phyloP scores from a whole-genome alignment of 1,140 invertebrate species.

The Drosophila persimilis region DNA sequence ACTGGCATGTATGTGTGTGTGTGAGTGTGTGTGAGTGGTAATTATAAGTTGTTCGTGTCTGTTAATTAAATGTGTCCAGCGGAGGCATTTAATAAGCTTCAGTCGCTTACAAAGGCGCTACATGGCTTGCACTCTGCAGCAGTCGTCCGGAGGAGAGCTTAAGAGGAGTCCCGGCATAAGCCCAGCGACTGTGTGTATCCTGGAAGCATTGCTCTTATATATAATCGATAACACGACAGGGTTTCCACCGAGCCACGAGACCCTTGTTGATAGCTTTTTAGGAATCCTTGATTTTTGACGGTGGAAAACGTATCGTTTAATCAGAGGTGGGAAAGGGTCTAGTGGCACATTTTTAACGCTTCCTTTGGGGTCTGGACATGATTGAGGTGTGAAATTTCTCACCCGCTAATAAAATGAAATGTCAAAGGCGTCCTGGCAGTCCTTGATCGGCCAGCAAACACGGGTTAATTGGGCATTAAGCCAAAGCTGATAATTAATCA shows the following conservation, averaged over 20 bases:
- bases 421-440: conserved; percentile 8
- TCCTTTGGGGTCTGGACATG: conserved; percentile 26
- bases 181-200: conserved; percentile 3
- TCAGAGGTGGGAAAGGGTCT: conserved; percentile 26
- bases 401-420: conserved; percentile 33
- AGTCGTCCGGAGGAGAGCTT: conserved; percentile 16
- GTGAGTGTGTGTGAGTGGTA: conserved; percentile 40
- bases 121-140: conserved; percentile 46
- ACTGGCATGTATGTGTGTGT: conserved; percentile 8
- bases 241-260: too few species aligned
- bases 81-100: conserved; percentile 78
- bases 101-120: conserved; percentile 67
- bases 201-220: neutral
- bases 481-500: conserved; percentile 61
- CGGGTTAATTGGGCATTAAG: conserved; percentile 54
- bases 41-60: conserved; percentile 80
- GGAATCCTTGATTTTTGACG: too few species aligned
- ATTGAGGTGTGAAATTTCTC: conserved; percentile 58
- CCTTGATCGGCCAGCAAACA: conserved; percentile 29
- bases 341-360: conserved; percentile 43
- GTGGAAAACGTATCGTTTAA: too few species aligned
- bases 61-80: conserved; percentile 80
- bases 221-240: neutral
- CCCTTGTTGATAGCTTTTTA: too few species aligned
- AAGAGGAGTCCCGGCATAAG: conserved; percentile 15